A percentile compares a stretch with the other conserved stretches of the same genome.
Conservation (phyloP, 2,888 invertebrate species). For the Phaedon cochleariae region DNA sequence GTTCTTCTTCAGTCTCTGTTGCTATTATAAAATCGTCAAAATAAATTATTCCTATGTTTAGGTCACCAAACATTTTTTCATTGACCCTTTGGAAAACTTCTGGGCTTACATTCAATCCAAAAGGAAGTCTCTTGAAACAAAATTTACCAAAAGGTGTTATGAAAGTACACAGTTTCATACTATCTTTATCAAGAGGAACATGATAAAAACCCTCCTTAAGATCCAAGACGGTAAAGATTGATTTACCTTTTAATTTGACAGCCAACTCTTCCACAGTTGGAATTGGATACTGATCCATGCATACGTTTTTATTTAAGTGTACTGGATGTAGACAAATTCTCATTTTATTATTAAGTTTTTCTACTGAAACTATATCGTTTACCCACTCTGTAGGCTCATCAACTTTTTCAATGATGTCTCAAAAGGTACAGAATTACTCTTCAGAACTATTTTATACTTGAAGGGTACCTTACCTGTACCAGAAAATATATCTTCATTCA, state of each 20-base stretch:
- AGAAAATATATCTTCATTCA: background rate
- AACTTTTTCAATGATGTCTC: too few species aligned
- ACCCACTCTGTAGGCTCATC: slow-evolving; percentile 35
- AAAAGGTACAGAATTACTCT: slow-evolving; percentile 21
- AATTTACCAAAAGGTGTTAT: background rate
- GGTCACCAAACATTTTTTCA: slow-evolving; percentile 41
- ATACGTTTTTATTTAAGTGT: slow-evolving; percentile 30
- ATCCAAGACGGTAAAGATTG: too few species aligned
- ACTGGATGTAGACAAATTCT: slow-evolving; percentile 31
- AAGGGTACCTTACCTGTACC: slow-evolving; percentile 8
- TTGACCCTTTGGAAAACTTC: slow-evolving; percentile 46
- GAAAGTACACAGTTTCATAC: background rate
- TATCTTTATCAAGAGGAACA: background rate
- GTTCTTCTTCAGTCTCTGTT: slow-evolving; percentile 40
- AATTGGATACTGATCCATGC: slow-evolving; percentile 32
- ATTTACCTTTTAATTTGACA: too few species aligned
- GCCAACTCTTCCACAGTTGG: slow-evolving; percentile 24
- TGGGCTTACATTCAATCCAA: slow-evolving; percentile 19
- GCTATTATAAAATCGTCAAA: slow-evolving; percentile 45
- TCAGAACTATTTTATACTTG: background rate
- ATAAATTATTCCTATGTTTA: slow-evolving; percentile 42
- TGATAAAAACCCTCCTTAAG: too few species aligned
- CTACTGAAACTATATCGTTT: slow-evolving; percentile 32
- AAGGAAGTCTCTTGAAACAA: too few species aligned
- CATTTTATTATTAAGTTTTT: slow-evolving; percentile 26